phyloP scores from a whole-genome alignment of 1,140 invertebrate genomes.

The Galendromus occidentalis region DNA sequence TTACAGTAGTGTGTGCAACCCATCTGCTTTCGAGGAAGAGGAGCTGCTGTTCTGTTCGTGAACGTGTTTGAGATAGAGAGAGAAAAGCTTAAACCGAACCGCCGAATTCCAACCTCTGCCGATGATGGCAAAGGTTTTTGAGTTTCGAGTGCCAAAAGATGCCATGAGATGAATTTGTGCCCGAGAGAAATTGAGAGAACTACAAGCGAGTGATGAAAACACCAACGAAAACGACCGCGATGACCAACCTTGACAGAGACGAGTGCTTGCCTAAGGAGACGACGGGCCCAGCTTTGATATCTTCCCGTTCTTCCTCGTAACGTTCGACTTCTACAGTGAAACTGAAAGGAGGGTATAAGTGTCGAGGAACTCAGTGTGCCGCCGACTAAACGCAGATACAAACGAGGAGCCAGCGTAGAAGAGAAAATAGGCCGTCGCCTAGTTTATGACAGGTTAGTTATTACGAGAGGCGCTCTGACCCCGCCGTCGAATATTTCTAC shows the following conservation, averaged over 20 bases:
- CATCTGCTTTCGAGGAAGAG: too few species aligned
- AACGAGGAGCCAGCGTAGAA: too few species aligned
- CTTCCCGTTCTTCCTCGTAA: not conserved
- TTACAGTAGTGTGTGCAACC: too few species aligned
- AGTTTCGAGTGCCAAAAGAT: not conserved
- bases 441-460: too few species aligned
- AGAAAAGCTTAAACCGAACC: not conserved
- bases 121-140: not conserved
- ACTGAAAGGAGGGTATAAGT: not conserved
- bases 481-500: too few species aligned
- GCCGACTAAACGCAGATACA: too few species aligned
- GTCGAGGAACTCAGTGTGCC: too few species aligned
- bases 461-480: too few species aligned
- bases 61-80: not conserved
- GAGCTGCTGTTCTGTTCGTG: too few species aligned
- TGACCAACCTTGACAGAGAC: not conserved
- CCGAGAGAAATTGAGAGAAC: not conserved
- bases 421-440: too few species aligned
- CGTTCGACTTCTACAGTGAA: not conserved
- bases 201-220: not conserved
- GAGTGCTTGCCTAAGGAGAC: not conserved
- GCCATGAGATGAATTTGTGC: constrained; percentile 7
- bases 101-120: not conserved
- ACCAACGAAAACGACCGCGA: not conserved
- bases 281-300: not conserved